A percentile compares a stretch with the other conserved stretches of the same genome.
These are phyloP conservation scores for Pocillopora meandrina DNA, from an alignment of 92 coral and sea anemone species.

Conservation along the genomic window DNA sequence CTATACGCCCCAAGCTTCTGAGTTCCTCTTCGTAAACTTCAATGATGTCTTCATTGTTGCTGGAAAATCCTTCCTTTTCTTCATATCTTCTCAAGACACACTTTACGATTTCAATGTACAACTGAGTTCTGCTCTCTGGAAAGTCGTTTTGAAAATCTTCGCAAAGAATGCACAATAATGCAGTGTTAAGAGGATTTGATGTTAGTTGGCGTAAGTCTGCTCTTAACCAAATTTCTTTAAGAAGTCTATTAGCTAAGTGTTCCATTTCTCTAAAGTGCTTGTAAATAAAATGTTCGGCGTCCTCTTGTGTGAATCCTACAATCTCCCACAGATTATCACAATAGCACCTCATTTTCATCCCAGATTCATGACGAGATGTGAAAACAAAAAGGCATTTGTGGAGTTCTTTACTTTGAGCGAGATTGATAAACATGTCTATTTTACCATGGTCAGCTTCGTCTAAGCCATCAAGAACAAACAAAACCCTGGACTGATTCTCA, in stretches of 20 bases:
- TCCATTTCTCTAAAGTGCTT: constrained; percentile 21
- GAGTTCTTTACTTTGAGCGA: not conserved
- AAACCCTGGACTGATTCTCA: constrained; percentile 23
- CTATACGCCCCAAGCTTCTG: constrained; percentile 13
- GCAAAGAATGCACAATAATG: constrained; percentile 39
- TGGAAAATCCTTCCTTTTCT: not conserved
- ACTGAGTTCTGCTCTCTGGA: constrained; percentile 36
- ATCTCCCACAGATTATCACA: constrained; percentile 45
- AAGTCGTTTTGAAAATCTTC: constrained; percentile 31
- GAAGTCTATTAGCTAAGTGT: not conserved
- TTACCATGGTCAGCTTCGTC: constrained; percentile 23
- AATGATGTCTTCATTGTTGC: not conserved
- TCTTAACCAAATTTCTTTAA: not conserved
- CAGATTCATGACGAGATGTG: constrained; percentile 45
- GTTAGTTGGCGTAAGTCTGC: constrained; percentile 12
- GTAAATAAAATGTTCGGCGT: constrained; percentile 21
- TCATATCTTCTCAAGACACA: constrained; percentile 39
- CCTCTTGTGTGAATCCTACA: constrained; percentile 21
- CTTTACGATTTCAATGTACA: constrained; percentile 30
- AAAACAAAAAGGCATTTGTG: constrained; percentile 24
- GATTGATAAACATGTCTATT: not conserved
- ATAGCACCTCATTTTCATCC: constrained; percentile 20
- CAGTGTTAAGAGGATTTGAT: constrained; percentile 40
- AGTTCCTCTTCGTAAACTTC: constrained; percentile 8
- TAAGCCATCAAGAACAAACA: constrained; percentile 47